Percentiles rank a stretch among this genome's conserved stretches.
These are phyloP conservation scores for Pycnonotus jocosus DNA, from an alignment of 2,113 vertebrate genomes.

Conservation along the genomic window DNA sequence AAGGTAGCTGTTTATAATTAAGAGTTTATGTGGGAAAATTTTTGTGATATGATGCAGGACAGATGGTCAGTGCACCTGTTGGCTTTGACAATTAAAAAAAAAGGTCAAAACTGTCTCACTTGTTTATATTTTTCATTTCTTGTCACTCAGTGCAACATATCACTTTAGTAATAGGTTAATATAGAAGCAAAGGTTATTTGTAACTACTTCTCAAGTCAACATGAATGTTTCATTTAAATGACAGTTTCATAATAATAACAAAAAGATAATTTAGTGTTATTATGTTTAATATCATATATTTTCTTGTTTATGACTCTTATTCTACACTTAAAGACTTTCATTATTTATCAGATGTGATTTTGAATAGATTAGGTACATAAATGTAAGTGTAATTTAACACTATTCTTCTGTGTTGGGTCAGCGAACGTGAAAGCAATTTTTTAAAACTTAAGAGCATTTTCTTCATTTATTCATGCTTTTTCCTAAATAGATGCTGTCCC, in stretches of 20 bases:
- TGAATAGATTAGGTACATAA: background rate
- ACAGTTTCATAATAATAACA: background rate
- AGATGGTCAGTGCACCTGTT: background rate
- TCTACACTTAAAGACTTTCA: background rate
- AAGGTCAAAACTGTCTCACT: background rate
- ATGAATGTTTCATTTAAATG: background rate
- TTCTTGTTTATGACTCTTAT: background rate
- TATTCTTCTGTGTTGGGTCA: background rate
- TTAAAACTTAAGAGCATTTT: background rate
- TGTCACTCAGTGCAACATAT: background rate
- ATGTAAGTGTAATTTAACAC: background rate
- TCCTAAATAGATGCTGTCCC: background rate
- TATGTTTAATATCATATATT: background rate
- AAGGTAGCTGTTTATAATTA: background rate
- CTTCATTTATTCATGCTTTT: background rate
- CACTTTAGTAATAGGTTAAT: background rate
- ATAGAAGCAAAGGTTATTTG: background rate
- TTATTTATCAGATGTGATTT: background rate
- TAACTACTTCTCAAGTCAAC: background rate
- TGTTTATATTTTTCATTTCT: background rate
- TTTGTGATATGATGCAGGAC: background rate
- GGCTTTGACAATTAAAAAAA: background rate
- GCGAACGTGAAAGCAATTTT: background rate
- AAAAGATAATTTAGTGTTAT: background rate
- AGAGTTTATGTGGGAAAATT: background rate